Conservation (phyloP, 2,797 vertebrate genomes). For the Labroides dimidiatus region DNA sequence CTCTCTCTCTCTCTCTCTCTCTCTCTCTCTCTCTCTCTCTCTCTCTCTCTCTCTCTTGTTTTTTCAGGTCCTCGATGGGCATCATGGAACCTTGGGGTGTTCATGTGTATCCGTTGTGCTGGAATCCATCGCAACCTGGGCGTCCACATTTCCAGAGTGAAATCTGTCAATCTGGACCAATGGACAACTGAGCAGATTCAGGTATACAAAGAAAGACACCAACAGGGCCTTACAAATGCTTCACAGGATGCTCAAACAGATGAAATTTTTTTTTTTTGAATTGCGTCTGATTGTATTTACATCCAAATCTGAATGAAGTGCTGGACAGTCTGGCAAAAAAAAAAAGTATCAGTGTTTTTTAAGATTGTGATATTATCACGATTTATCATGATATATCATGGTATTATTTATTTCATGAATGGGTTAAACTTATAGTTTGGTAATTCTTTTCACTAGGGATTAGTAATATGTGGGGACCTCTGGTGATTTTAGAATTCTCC, state of each 20-base stretch:
- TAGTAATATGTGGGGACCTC: too few relatives aligned
- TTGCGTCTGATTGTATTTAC: too few relatives aligned
- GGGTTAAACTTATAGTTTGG: too few relatives aligned
- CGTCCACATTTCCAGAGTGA: constrained; percentile 99
- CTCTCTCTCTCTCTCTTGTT: not conserved
- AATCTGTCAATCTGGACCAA: constrained; percentile 98
- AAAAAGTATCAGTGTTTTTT: too few relatives aligned
- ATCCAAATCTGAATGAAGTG: too few relatives aligned
- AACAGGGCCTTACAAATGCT: not conserved
- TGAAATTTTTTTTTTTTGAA: not conserved
- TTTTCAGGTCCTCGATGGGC: constrained; percentile 96
- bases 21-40: not conserved
- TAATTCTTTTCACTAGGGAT: too few relatives aligned
- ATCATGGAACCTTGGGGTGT: constrained; percentile 99
- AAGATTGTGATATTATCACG: too few relatives aligned
- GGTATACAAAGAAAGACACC: constrained; percentile 72
- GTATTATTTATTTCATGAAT: too few relatives aligned
- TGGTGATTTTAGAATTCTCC: too few relatives aligned
- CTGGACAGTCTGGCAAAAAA: too few relatives aligned
- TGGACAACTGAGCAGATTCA: constrained; percentile 99
- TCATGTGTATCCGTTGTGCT: constrained; percentile 99
- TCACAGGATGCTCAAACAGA: not conserved
- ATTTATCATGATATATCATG: too few relatives aligned
- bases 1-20: not conserved
- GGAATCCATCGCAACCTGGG: constrained; percentile 99